Conservation (phyloP, 2,888 invertebrate species). For the Lepas anatifera region DNA sequence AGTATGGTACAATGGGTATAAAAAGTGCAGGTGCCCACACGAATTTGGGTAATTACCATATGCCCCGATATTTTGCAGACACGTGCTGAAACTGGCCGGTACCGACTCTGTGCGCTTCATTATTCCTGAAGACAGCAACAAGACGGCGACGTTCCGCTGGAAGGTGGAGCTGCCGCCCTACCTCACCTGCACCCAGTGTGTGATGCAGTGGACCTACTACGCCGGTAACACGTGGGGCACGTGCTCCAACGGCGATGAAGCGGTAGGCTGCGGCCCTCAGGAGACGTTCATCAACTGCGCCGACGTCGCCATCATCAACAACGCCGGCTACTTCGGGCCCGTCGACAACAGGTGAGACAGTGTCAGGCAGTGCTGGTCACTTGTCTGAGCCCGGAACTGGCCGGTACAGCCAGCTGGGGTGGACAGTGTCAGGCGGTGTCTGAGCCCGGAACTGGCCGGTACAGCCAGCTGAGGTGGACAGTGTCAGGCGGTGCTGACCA, state of each 20-base stretch:
- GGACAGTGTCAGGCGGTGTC: no score
- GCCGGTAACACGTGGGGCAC: conserved; percentile 87
- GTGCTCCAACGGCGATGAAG: conserved; percentile 15
- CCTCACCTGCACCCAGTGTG: conserved; percentile 75
- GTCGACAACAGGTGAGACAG: conserved; percentile 21
- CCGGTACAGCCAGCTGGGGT: no score
- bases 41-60: neutral
- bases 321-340: conserved; percentile 46
- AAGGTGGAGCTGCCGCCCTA: conserved; percentile 65
- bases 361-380: no score
- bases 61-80: conserved; percentile 43
- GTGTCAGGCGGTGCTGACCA: no score
- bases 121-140: conserved; percentile 58
- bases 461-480: no score
- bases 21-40: no score
- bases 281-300: conserved; percentile 87
- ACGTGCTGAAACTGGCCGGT: conserved; percentile 57
- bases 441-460: no score
- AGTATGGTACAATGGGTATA: no score
- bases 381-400: no score
- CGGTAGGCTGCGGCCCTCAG: conserved; percentile 72
- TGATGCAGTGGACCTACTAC: conserved; percentile 85
- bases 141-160: conserved; percentile 50
- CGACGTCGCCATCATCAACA: conserved; percentile 68
- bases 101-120: conserved; percentile 50